Conservation (phyloP, 2,888 invertebrate species). For the Mellilla xanthometata region DNA sequence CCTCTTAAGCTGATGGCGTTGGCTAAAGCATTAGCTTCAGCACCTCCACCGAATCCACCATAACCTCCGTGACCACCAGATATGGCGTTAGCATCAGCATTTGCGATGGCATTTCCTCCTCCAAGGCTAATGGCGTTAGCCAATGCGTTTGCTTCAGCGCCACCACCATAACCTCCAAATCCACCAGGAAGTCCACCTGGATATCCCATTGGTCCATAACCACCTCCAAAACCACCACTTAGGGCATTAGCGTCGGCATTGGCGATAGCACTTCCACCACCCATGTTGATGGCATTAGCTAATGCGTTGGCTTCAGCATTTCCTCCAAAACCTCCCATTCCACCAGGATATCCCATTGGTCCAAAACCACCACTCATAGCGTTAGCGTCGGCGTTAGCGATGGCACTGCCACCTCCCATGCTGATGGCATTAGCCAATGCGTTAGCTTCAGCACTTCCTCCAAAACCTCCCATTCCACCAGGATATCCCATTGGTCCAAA, state of each 20-base stretch:
- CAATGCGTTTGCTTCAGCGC: slow-evolving; percentile 11
- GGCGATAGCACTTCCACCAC: slow-evolving; percentile 2
- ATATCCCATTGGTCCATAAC: too few relatives aligned
- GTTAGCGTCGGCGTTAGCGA: slow-evolving; percentile 11
- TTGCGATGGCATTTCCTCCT: slow-evolving; percentile 2
- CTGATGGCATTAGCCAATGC: slow-evolving; percentile 9
- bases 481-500: slow-evolving; percentile 1
- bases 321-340: slow-evolving; percentile 1
- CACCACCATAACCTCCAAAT: slow-evolving; percentile 2
- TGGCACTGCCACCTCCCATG: slow-evolving; percentile 7
- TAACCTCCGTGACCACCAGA: neutral
- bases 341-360: neutral
- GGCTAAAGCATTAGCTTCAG: slow-evolving; percentile 23
- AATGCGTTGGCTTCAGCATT: neutral
- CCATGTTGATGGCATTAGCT: too few relatives aligned
- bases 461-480: slow-evolving; percentile 10
- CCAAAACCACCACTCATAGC: slow-evolving; percentile 1
- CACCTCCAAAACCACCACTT: too few relatives aligned
- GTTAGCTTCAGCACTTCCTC: slow-evolving; percentile 10
- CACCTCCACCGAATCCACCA: slow-evolving; percentile 7
- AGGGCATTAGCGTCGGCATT: too few relatives aligned
- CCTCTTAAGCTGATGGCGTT: slow-evolving; percentile 12
- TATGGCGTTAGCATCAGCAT: neutral
- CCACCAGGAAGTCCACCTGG: neutral
- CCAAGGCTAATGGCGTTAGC: slow-evolving; percentile 19